These are phyloP conservation scores for Cryptus armator DNA, from an alignment of 2,888 invertebrate species.

Conservation along the genomic window DNA sequence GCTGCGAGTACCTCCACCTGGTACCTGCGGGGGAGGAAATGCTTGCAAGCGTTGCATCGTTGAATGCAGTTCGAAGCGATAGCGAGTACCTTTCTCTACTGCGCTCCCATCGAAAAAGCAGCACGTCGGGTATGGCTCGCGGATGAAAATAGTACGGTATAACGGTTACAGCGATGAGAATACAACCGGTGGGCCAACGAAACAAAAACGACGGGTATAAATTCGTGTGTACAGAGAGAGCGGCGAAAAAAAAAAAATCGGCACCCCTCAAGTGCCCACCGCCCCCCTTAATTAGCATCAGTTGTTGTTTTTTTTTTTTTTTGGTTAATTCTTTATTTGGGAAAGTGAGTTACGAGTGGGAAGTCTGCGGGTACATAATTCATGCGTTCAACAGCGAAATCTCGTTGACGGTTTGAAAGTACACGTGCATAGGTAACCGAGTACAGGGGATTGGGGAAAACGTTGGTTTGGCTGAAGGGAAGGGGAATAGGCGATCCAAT, in stretches of 20 bases:
- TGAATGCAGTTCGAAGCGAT: slow-evolving; percentile 36
- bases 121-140: not conserved
- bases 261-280: slow-evolving; percentile 2
- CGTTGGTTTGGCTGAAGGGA: not conserved
- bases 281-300: slow-evolving; percentile 55
- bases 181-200: slow-evolving; percentile 28
- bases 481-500: slow-evolving; percentile 39
- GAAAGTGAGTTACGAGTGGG: slow-evolving; percentile 58
- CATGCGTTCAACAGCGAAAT: slow-evolving; percentile 47
- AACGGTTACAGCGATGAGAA: slow-evolving; percentile 43
- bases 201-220: slow-evolving; percentile 42
- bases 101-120: not conserved
- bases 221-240: slow-evolving; percentile 22
- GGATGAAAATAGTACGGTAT: slow-evolving; percentile 26
- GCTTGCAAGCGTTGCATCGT: slow-evolving; percentile 36
- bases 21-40: slow-evolving; percentile 6
- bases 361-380: slow-evolving; percentile 51
- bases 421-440: slow-evolving; percentile 10
- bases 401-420: slow-evolving; percentile 61
- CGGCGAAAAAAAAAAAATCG: slow-evolving; percentile 13
- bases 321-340: slow-evolving; percentile 25
- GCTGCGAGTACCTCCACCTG: slow-evolving; percentile 5
- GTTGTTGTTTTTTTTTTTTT: slow-evolving; percentile 36
- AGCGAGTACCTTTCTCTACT: slow-evolving; percentile 22
- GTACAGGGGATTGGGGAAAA: slow-evolving; percentile 18